Base-by-base conservation (phyloP, 2,888 invertebrate genomes). In the Noctua janthina region DNA sequence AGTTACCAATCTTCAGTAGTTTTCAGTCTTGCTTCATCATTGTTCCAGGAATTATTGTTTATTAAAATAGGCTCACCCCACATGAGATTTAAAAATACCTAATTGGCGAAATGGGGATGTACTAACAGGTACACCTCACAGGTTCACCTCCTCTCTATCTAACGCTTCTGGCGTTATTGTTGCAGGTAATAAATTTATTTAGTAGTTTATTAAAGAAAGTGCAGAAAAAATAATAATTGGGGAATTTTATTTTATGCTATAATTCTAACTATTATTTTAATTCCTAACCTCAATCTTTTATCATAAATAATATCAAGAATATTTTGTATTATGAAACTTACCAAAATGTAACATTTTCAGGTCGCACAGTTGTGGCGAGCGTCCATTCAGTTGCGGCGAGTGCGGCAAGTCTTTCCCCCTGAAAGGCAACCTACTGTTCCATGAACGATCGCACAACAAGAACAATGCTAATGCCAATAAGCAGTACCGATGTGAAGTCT, bases 381-480 rank as follows among this genome's bases (percentile, higher is more conserved):
- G 98, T 71, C 99, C 99, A 13, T 98, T 98, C 93, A 98, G 98
- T 78, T 99, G 99, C 92, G 98, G 98, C 83, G 98, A 98, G 91
- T 99, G 99, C 93, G 99, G 99, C 91, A 99, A 98, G 93, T 98
- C 98, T 74, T 99, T 99, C 96, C 98, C 98, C 0, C 95, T 98
- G 73, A 98, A 98, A 96, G 98, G 98, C 79, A 98, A 99, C 93
- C 96, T 99, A 71, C 97, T 99, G 87, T 99, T 99, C 97, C 99
- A 99, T 94, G 98, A 98, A 95, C 97, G 99, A 81, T 98, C 99
- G 87, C 99, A 99, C 95, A 98, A 98, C 91, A 98, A 98, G 93
- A 97, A 97, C 56, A 97, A 97, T 88, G 97, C 97, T 85, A 89
- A 83, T 72, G 86, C 97, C 82, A 97, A 98, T 87, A 96, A 98